A percentile compares a stretch with the other conserved stretches of the same genome.
phyloP scores from a whole-genome alignment of 2,113 vertebrate species.

The Myrmophylax atrothorax region DNA sequence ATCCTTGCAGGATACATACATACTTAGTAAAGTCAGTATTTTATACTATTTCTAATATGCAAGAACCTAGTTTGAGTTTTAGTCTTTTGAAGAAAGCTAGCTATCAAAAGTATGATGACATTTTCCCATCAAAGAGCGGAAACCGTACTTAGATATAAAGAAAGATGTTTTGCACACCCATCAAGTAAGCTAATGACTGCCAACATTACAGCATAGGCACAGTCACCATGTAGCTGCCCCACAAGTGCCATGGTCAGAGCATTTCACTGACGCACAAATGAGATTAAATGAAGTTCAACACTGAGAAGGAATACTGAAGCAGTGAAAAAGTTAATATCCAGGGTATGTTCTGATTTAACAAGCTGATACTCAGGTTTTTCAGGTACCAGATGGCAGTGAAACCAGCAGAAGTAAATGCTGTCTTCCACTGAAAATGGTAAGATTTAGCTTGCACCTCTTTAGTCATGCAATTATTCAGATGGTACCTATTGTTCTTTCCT shows the following conservation, averaged over 20 bases:
- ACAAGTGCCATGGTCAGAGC: fast-evolving
- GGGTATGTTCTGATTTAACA: not conserved
- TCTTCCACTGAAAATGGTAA: not conserved
- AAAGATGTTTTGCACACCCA: not conserved
- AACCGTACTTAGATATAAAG: not conserved
- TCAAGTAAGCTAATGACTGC: not conserved
- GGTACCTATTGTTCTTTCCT: not conserved
- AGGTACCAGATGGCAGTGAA: not conserved
- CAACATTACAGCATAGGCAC: not conserved
- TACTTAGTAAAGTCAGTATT: fast-evolving
- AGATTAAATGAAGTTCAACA: not conserved
- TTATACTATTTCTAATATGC: not conserved
- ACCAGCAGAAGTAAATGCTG: not conserved
- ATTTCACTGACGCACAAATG: not conserved
- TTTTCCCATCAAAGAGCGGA: not conserved
- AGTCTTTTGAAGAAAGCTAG: not conserved
- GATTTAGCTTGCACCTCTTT: not conserved
- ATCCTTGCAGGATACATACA: not conserved
- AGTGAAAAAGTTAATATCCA: not conserved
- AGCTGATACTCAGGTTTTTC: not conserved
- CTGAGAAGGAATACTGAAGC: not conserved
- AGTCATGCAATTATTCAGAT: not conserved
- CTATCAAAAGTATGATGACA: not conserved
- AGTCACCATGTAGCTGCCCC: not conserved
- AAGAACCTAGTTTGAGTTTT: not conserved